Evolutionary conservation across 1,140 invertebrate species (phyloP).

Genomic region (Halesus radiatus): DNA sequence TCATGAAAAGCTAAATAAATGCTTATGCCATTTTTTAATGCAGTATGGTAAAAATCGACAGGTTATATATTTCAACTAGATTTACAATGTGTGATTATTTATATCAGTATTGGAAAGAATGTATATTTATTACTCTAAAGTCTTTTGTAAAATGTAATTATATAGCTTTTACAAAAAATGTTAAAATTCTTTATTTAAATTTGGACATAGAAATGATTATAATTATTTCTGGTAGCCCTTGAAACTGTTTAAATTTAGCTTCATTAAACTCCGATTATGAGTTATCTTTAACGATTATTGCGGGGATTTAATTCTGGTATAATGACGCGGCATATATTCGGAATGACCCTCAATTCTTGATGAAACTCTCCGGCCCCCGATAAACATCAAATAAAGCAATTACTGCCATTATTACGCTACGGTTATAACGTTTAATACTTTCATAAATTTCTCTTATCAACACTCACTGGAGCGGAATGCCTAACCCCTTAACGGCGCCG

Average conservation of each 20-base stretch:
- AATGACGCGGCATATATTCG: constrained; percentile 33
- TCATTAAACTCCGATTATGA: neutral
- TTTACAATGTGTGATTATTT: too few species aligned
- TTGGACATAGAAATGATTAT: too few species aligned
- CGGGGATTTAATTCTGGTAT: constrained; percentile 19
- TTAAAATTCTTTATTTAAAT: too few species aligned
- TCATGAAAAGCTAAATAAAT: too few species aligned
- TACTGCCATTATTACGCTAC: constrained; percentile 41
- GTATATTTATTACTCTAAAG: too few species aligned
- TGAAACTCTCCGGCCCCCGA: constrained; percentile 30
- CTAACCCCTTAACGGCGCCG: constrained; percentile 24
- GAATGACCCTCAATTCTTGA: constrained; percentile 40
- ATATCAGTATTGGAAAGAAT: too few species aligned
- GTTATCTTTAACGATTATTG: constrained; percentile 26
- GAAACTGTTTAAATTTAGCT: neutral
- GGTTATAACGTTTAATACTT: constrained; percentile 42
- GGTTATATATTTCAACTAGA: too few species aligned
- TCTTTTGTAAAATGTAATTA: too few species aligned
- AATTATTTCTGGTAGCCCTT: too few species aligned
- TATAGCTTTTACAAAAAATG: too few species aligned
- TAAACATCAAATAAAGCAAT: constrained; percentile 44
- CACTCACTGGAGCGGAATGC: constrained; percentile 26
- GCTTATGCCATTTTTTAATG: too few species aligned
- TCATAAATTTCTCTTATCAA: constrained; percentile 45
- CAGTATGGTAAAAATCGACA: too few species aligned